phyloP scores from a whole-genome alignment of 2,888 invertebrate species.

The Heteropelma amictum region DNA sequence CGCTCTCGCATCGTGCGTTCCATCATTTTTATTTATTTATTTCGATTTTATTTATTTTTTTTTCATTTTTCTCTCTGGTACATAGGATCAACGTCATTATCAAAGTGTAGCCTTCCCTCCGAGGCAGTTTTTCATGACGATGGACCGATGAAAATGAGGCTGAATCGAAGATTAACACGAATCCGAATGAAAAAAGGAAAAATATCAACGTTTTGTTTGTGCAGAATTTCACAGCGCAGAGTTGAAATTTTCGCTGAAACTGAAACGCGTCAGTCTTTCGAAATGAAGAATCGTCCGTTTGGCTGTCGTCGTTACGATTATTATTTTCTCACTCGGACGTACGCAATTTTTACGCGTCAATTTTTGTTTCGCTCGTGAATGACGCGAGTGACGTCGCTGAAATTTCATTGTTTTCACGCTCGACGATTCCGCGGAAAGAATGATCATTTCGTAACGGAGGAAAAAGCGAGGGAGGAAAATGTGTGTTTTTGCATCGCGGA shows the following conservation, averaged over 20 bases:
- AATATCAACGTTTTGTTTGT: not conserved
- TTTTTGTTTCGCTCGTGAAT: no score
- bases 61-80: constrained; percentile 3
- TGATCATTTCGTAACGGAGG: not conserved
- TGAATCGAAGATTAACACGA: no score
- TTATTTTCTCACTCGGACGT: no score
- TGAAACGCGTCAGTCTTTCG: no score
- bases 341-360: no score
- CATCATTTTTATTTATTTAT: not conserved
- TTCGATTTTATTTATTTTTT: not conserved
- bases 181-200: constrained; percentile 5
- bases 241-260: no score
- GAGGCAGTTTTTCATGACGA: constrained; percentile 30
- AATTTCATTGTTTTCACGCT: not conserved
- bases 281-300: no score
- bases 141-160: constrained; percentile 24
- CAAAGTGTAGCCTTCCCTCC: constrained; percentile 24
- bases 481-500: constrained; percentile 8
- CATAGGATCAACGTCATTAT: constrained; percentile 31
- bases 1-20: constrained; percentile 11
- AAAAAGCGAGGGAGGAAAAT: constrained; percentile 8
- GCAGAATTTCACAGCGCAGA: no score
- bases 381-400: no score
- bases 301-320: no score
- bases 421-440: not conserved